Evolutionary conservation across 2,797 vertebrate species (phyloP), one percentile per base, ranked within the genome.

Genomic region (Sebastes dallii): DNA sequence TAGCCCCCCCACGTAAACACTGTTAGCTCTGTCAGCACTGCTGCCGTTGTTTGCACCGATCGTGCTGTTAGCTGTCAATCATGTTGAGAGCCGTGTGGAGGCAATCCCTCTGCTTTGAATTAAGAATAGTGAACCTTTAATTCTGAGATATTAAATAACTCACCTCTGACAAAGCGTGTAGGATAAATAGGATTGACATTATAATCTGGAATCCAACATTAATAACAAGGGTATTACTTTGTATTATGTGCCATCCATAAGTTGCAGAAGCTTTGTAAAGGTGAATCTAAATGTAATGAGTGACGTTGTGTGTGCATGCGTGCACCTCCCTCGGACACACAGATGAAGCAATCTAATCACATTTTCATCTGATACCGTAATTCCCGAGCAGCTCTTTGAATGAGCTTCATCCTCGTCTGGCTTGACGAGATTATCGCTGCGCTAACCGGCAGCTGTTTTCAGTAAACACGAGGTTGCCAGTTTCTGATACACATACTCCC

Each of bases 391-490:
- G 69, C 74, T 72, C 71, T 72, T 14, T 86, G 67, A 83, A 90
- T 80, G 74, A 72, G 84, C 74, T 72, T 84, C 76, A 75, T 84
- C 80, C 82, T 77, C 27, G 27, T 72, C 85, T 61, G 70, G 60
- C 67, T 82, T 87, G 88, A 92, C 10, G 52, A 85, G 89, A 93
- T 94, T 92, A 91, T 11, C 1, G 10, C 62, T 64, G 66, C 34
- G 56, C 16, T 22, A 79, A 60, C 83, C 66, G 83, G 80, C 82
- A 62, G 84, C 85, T 90, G 89, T 91, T 93, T 93, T 83, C 78
- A 82, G 89, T 90, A 88, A 93, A 91, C 86, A 85, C 64, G 4
- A 39, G 72, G 71, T 66, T 86, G 80, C 73, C 80, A 69, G 73
- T 87, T 78, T 87, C 60, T 73, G 71, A 86, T 62, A 80, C 75